Evolutionary conservation across 2,888 invertebrate genomes (phyloP).

Genomic region (Cantharis lateralis): DNA sequence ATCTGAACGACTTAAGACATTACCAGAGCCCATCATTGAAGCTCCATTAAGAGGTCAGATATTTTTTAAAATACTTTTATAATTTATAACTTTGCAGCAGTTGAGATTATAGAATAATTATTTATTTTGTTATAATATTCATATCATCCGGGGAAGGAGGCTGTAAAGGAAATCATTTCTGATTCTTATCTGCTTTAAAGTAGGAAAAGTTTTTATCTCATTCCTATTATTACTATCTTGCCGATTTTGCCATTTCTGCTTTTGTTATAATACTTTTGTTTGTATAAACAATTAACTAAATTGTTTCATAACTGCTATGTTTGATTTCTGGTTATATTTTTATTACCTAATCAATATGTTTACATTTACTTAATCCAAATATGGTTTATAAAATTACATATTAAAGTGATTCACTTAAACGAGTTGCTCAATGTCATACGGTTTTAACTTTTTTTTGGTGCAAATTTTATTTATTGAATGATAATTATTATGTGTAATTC

Average conservation of each 20-base stretch:
- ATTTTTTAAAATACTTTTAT: too few species aligned
- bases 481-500: neutral
- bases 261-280: neutral
- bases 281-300: neutral
- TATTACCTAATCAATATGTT: neutral
- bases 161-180: neutral
- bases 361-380: neutral
- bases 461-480: neutral
- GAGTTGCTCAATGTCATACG: neutral
- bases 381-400: neutral
- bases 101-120: too few species aligned
- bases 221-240: neutral
- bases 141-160: neutral
- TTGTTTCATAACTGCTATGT: neutral
- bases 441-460: neutral
- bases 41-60: slow-evolving; percentile 64
- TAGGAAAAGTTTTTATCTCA: neutral
- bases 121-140: neutral
- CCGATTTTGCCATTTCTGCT: neutral
- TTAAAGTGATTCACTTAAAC: neutral
- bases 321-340: neutral
- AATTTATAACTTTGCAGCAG: too few species aligned
- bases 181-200: neutral
- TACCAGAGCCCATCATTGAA: slow-evolving; percentile 70
- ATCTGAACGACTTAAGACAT: slow-evolving; percentile 56